Conservation (phyloP, 1,140 invertebrate species). For the Bombyx mandarina region DNA sequence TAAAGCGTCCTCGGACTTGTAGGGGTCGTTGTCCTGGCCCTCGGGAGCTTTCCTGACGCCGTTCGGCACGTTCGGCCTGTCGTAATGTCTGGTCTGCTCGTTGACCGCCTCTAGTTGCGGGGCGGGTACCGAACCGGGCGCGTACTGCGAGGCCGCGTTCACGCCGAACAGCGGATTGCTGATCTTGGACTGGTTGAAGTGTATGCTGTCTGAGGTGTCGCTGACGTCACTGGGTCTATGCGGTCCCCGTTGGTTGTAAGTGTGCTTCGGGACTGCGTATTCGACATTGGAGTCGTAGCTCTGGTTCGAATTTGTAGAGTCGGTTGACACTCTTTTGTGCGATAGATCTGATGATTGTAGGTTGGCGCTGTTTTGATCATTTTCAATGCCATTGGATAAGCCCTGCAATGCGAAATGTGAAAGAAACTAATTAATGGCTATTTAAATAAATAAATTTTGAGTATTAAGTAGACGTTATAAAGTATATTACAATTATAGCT, state of each 20-base stretch:
- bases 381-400: conserved; percentile 67
- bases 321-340: conserved; percentile 55
- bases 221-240: conserved; percentile 29
- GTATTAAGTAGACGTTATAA: too few relatives aligned
- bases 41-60: conserved; percentile 78
- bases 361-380: conserved; percentile 67
- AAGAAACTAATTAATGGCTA: too few relatives aligned
- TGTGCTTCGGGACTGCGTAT: conserved; percentile 53
- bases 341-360: conserved; percentile 58
- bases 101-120: conserved; percentile 17
- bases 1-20: conserved; percentile 73
- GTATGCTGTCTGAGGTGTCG: conserved; percentile 34
- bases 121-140: conserved; percentile 35
- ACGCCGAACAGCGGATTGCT: conserved; percentile 65
- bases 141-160: conserved; percentile 64
- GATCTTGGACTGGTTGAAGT: conserved; percentile 43
- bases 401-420: conserved; percentile 43
- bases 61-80: conserved; percentile 44
- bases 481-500: too few relatives aligned
- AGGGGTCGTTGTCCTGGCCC: conserved; percentile 82
- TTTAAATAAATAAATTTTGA: too few relatives aligned
- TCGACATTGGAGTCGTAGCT: conserved; percentile 60
- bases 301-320: conserved; percentile 57
- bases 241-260: conserved; percentile 33
- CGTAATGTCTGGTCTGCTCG: conserved; percentile 37